phyloP scores from a whole-genome alignment of 1,140 invertebrate genomes.

The Agraylea sexmaculata region DNA sequence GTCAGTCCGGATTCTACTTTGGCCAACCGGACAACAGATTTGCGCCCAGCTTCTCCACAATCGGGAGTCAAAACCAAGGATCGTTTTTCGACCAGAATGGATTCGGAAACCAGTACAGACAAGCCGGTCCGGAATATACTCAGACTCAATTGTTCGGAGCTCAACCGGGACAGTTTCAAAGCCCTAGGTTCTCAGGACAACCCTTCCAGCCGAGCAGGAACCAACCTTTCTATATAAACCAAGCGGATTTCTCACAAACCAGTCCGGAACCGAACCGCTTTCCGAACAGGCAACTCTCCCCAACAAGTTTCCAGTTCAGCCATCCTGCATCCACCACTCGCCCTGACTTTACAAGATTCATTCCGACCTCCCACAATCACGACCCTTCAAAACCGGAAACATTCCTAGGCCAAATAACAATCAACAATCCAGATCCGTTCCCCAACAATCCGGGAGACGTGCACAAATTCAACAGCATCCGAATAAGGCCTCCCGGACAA shows the following conservation, averaged over 20 bases:
- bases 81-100: slow-evolving; percentile 16
- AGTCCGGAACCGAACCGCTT: slow-evolving; percentile 21
- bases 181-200: slow-evolving; percentile 23
- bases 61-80: slow-evolving; percentile 2
- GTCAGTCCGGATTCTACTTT: slow-evolving; percentile 17
- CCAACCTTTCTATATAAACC: slow-evolving; percentile 36
- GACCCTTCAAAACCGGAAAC: slow-evolving; percentile 45
- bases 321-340: slow-evolving; percentile 37
- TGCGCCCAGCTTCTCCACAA: slow-evolving; percentile 12
- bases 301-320: slow-evolving; percentile 34
- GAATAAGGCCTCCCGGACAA: slow-evolving; percentile 15
- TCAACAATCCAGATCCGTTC: slow-evolving; percentile 42
- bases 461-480: slow-evolving; percentile 14
- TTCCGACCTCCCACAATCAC: slow-evolving; percentile 36
- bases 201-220: slow-evolving; percentile 37
- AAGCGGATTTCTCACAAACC: slow-evolving; percentile 28
- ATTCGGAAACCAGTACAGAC: slow-evolving; percentile 16
- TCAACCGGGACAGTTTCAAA: slow-evolving; percentile 10
- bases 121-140: slow-evolving; percentile 8
- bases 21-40: slow-evolving; percentile 18
- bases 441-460: slow-evolving; percentile 19
- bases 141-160: slow-evolving; percentile 13
- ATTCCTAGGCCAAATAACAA: slow-evolving; percentile 44
- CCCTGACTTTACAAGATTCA: slow-evolving; percentile 34
- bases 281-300: slow-evolving; percentile 31